These are phyloP conservation scores for Pandemis heparana DNA, from an alignment of 2,888 invertebrate species.

Conservation along the genomic window DNA sequence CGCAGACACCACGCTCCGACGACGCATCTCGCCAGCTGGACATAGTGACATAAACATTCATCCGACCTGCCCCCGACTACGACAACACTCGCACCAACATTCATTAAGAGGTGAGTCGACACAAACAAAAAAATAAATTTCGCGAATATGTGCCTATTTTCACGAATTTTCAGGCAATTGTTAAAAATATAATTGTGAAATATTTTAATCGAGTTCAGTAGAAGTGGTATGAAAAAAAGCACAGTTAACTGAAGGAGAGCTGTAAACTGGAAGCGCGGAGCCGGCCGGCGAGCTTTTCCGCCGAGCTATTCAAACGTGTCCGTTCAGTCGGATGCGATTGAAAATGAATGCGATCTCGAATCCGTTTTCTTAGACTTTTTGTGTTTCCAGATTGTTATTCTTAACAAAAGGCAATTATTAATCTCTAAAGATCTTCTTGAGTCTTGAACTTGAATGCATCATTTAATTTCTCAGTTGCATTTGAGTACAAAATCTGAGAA, in stretches of 20 bases:
- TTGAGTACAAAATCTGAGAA: neutral
- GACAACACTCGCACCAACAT: conserved; percentile 62
- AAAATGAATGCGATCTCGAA: conserved; percentile 6
- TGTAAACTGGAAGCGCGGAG: conserved; percentile 59
- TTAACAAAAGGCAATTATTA: neutral
- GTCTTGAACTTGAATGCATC: neutral
- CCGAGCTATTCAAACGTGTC: conserved; percentile 49
- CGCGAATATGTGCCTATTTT: neutral
- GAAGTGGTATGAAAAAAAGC: conserved; percentile 22
- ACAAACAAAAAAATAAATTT: conserved; percentile 3
- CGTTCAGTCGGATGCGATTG: conserved; percentile 13
- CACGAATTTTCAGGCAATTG: neutral
- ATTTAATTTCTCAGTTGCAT: too few species aligned
- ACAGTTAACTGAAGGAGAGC: conserved; percentile 29
- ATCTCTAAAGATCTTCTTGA: neutral
- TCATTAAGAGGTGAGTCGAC: conserved; percentile 67
- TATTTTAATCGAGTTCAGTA: conserved; percentile 6
- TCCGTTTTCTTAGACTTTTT: neutral
- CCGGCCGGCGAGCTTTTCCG: conserved; percentile 73
- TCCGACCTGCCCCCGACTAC: conserved; percentile 58
- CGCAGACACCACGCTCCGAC: conserved; percentile 78
- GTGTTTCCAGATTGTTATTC: neutral
- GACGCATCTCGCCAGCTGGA: conserved; percentile 51
- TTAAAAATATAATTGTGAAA: conserved; percentile 5
- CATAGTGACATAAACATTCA: conserved; percentile 63